A percentile compares a stretch with the other conserved stretches of the same genome.
Evolutionary conservation across 2,113 vertebrate genomes (phyloP).

Genomic region (Leucosticte australis): DNA sequence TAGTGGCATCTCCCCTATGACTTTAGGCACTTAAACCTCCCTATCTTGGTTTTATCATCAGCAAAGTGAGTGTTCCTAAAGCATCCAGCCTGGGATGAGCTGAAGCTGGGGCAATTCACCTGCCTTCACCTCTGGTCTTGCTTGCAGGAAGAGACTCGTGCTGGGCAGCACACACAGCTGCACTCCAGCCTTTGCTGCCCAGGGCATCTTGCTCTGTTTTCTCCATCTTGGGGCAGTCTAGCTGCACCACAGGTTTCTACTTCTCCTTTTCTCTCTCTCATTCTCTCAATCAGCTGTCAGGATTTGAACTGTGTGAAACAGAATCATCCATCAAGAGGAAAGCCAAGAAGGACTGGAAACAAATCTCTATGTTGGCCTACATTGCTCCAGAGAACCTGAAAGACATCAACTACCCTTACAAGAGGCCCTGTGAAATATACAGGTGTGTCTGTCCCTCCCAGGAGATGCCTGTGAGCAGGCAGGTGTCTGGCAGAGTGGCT

Average conservation of each 20-base stretch:
- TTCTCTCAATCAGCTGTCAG: constrained; percentile 75
- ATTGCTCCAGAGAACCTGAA: constrained; percentile 75
- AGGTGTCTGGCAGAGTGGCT: background rate
- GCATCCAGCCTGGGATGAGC: background rate
- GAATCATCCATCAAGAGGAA: constrained; percentile 80
- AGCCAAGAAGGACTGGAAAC: background rate
- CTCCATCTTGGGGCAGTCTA: background rate
- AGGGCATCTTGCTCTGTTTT: fast-evolving
- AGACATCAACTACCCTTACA: constrained; percentile 65
- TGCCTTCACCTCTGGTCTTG: background rate
- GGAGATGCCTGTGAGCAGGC: background rate
- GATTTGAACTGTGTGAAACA: constrained; percentile 85
- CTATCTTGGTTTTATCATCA: background rate
- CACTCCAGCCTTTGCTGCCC: background rate
- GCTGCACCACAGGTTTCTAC: background rate
- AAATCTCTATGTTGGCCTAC: constrained; percentile 64
- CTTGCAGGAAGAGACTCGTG: fast-evolving
- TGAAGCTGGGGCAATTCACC: background rate
- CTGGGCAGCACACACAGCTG: background rate
- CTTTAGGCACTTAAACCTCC: background rate
- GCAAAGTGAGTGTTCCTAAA: background rate
- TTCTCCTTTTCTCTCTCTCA: background rate
- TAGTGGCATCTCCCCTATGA: background rate
- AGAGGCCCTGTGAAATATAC: constrained; percentile 84
- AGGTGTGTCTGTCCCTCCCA: constrained; percentile 70